Evolutionary conservation across 2,797 vertebrate genomes (phyloP).

Genomic region (Cynopterus sphinx): DNA sequence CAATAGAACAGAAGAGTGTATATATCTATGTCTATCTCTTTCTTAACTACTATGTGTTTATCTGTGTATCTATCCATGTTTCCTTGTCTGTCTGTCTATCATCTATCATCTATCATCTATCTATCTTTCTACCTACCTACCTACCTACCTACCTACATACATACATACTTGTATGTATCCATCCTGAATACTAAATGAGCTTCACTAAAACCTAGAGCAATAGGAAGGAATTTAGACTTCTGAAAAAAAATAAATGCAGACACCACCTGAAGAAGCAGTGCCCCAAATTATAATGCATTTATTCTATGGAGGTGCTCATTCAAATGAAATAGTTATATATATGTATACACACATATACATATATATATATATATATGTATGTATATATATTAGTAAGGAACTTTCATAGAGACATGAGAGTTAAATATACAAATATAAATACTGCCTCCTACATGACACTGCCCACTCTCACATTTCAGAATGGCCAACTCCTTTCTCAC

Average conservation of each 20-base stretch:
- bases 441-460: no score
- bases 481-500: neutral
- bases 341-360: no score
- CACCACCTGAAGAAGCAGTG: neutral
- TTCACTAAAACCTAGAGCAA: neutral
- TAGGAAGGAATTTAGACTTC: neutral
- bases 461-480: neutral
- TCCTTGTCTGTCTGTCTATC: neutral
- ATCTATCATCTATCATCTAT: neutral
- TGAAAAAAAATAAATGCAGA: neutral
- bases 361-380: no score
- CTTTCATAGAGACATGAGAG: neutral
- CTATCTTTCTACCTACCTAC: neutral
- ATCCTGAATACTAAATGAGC: neutral
- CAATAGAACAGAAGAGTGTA: neutral
- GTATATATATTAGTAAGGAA: neutral
- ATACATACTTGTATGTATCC: accelerated
- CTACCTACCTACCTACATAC: neutral
- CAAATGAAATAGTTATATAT: neutral
- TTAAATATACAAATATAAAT: neutral
- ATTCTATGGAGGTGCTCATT: neutral
- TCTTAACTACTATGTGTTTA: neutral
- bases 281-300: neutral
- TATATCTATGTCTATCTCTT: neutral
- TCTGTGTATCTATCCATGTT: neutral